Base-by-base conservation (phyloP, 2,888 invertebrate species). In the Stenolophus ochropezus region DNA sequence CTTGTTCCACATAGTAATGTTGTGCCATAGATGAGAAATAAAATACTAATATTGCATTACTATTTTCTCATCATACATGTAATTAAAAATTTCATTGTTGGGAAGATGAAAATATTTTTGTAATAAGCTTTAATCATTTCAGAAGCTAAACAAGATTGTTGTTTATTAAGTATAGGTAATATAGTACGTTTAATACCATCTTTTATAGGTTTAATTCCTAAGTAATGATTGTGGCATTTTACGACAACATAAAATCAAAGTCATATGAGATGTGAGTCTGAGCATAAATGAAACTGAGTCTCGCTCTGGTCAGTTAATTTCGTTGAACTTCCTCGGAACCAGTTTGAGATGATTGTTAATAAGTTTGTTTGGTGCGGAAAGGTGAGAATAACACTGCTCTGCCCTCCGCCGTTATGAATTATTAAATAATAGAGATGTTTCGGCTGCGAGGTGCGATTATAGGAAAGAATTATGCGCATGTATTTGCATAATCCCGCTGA, bases 271-370 rank as follows among this genome's bases (percentile, higher is more conserved):
- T 42, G 33, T 42, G 33, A 42, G 33, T 42, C 1, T n/a, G 11
- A 56, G 8, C 21, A 56, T 25, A 47, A 73, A 49, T 47, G 11
- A 8, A 49, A 21, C 14, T 25, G 53, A 75, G 27, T 75, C 16
- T 53, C 23, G 14, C 56, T 53, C 75, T 53, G 53, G n/a, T 5
- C 51, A 47, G n/a, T 73, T 49, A n/a, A 51, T 49, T 53, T 75
- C 53, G 53, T 21, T 14, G 33, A 42, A 49, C 80, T 53, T 53
- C 69, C 42, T 20, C 33, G 73, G 33, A 81, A 81, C 81, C 58
- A 58, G 81, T 81, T 81, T 75, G 20, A 65, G 75, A n/a, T n/a
- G n/a, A 80, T 80, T 73, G 73, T 81, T 81, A 74, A 81, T 81
- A 81, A 81, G 75, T 81, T 61, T 81, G 76, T 73, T 80, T 47